Conservation (phyloP, 2,113 vertebrate species). For the Chunga burmeisteri region DNA sequence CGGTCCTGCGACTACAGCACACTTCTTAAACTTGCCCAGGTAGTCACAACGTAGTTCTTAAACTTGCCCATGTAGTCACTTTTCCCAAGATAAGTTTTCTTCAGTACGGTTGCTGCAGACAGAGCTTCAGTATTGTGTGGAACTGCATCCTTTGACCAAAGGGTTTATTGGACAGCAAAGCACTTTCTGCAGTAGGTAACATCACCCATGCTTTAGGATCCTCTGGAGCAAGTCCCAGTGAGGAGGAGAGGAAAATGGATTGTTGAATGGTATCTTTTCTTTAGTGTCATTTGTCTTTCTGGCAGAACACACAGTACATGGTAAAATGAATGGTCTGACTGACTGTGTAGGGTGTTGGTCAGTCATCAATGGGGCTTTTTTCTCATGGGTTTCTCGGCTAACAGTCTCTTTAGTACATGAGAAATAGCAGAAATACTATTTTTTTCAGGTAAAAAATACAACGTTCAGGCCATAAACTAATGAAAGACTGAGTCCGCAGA, state of each 20-base stretch:
- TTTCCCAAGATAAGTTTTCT: background rate
- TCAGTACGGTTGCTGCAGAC: background rate
- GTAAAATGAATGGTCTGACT: background rate
- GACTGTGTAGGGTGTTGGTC: background rate
- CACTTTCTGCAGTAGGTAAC: background rate
- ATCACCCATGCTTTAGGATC: background rate
- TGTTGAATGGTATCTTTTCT: background rate
- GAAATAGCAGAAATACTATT: background rate
- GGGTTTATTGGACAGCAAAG: background rate
- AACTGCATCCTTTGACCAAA: background rate
- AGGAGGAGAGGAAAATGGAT: background rate
- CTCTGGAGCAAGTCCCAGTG: background rate
- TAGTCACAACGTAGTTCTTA: background rate
- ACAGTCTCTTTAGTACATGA: background rate
- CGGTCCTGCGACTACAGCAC: accelerated
- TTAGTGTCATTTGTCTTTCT: background rate
- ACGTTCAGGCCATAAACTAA: background rate
- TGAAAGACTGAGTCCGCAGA: background rate
- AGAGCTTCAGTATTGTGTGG: background rate
- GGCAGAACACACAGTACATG: background rate
- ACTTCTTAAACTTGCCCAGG: background rate
- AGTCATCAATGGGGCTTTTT: background rate
- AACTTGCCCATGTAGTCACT: background rate
- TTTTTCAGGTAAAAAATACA: background rate
- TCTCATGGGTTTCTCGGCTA: background rate